These are phyloP conservation scores for Neolamprologus kungweensis DNA, from an alignment of 2,113 vertebrate genomes.

Conservation along the genomic window DNA sequence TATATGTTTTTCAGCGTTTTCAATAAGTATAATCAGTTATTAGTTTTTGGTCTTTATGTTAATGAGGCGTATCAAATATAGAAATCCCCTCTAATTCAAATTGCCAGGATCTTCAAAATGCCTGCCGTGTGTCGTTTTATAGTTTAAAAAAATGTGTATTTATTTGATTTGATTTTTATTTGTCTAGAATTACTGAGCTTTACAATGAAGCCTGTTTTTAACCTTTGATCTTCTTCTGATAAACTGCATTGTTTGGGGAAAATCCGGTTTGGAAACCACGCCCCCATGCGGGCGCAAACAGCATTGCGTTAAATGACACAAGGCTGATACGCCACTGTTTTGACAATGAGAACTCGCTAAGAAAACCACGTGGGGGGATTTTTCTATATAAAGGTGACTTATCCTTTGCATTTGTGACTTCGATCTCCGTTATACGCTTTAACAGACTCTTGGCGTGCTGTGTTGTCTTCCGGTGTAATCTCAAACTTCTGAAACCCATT, in stretches of 20 bases:
- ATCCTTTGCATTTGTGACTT: background rate
- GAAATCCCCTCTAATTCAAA: background rate
- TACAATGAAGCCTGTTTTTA: background rate
- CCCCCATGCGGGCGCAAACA: conserved; percentile 42
- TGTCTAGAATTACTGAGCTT: background rate
- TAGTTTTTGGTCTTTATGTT: background rate
- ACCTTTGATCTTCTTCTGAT: background rate
- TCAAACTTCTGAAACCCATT: background rate
- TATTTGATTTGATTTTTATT: background rate
- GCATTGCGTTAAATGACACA: background rate
- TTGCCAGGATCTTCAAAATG: background rate
- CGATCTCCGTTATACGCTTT: fast-evolving
- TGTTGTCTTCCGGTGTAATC: background rate
- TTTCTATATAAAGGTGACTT: background rate
- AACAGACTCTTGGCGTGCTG: background rate
- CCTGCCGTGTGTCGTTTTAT: background rate
- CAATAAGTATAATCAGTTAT: fast-evolving
- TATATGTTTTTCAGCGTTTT: background rate
- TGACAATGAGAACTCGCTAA: background rate
- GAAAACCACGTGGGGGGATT: background rate
- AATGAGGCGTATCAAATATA: background rate
- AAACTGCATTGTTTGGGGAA: background rate
- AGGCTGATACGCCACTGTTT: background rate
- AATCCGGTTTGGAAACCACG: conserved; percentile 22
- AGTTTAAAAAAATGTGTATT: background rate